phyloP scores from a whole-genome alignment of 2,797 vertebrate genomes.

The Chlorospingus flavigularis region DNA sequence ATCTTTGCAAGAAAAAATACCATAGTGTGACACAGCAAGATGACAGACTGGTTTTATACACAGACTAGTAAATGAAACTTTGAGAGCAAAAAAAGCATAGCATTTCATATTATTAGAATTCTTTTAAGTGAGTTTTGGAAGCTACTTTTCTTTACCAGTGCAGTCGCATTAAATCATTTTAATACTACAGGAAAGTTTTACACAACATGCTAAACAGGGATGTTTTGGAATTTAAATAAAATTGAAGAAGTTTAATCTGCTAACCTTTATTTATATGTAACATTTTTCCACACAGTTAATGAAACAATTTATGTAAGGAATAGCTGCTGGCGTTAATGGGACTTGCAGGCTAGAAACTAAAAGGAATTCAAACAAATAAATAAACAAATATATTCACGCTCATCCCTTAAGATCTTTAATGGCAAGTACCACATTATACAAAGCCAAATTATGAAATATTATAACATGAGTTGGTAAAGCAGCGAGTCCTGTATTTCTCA shows the following conservation, averaged over 20 bases:
- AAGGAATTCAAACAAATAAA: constrained; percentile 27
- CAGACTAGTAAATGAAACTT: background rate
- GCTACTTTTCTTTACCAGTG: background rate
- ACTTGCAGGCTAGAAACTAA: constrained; percentile 17
- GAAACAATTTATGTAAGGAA: background rate
- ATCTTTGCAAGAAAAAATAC: background rate
- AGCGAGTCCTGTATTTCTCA: background rate
- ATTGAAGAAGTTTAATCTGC: background rate
- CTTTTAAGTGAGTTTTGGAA: background rate
- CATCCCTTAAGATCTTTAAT: constrained; percentile 21
- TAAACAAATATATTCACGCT: background rate
- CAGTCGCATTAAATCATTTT: background rate
- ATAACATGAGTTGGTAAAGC: background rate
- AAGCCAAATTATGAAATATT: background rate
- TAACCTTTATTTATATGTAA: constrained; percentile 18
- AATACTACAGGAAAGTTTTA: constrained; percentile 2
- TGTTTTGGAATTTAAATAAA: constrained; percentile 22
- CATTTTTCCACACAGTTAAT: constrained; percentile 17
- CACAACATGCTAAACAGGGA: background rate
- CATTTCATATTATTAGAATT: background rate
- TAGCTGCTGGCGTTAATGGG: background rate
- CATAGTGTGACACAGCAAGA: background rate
- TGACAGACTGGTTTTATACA: background rate
- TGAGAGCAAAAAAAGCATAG: background rate
- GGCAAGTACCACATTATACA: background rate